Evolutionary conservation across 1,140 invertebrate genomes (phyloP), one percentile per base, ranked within the genome.

Genomic region (Diploscapter pachys): DNA sequence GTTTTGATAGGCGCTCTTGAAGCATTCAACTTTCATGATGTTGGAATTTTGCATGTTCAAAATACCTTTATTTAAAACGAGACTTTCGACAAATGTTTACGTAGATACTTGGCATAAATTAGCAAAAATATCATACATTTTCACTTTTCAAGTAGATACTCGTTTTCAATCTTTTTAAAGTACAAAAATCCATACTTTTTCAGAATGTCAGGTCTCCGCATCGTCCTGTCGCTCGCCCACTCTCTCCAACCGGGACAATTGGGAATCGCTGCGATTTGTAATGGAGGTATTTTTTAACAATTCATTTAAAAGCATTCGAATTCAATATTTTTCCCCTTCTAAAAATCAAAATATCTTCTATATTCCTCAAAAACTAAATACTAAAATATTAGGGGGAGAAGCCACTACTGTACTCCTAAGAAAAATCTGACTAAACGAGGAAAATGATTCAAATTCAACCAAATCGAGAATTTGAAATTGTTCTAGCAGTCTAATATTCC

Each of bases 201-300:
- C 71, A 92, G 95, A 78, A 98, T 98, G 96, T 98, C 95, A 13
- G 97, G 97, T 62, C 92, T 94, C 6, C 89, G 97, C 80, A 91
- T 99, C 78, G 90, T 96, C 13, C 91, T 91, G 13, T 94, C 97
- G 87, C 88, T 99, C 75, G 92, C 91, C 8, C 93, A 98, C 88
- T 90, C 91, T 61, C 88, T 99, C 3, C 92, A 94, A 81, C 87
- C 91, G 59, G 95, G 95, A 31, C 89, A 99, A 87, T 92, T 93
- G 80, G 97, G 97, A 72, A 90, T 96, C 70, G 96, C 94, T 62
- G 91, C 93, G 3, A 98, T 99, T 86, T 99, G 66, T 31, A 68
- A 68, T 54, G 66, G 66, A 68, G 66, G 66, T 31, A 31, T 31
- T 31, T 31, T 31, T 31, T 31, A 31, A 31, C 31, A 31, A 31